These are phyloP conservation scores for Brachypodius melanocephalos DNA, from an alignment of 2,113 vertebrate genomes.

Conservation along the genomic window DNA sequence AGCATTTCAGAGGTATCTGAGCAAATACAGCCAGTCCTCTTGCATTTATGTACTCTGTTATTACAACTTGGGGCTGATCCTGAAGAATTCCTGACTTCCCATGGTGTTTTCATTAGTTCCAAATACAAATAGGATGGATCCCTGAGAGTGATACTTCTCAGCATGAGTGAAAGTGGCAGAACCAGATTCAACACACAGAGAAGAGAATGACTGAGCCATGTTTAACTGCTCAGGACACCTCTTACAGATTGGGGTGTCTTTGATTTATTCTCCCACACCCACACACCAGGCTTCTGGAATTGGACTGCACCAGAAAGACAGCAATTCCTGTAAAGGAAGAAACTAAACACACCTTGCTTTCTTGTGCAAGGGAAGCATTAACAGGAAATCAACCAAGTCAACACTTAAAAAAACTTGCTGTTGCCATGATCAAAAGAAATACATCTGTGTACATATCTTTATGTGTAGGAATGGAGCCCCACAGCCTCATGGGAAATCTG, in stretches of 20 bases:
- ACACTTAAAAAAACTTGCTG: not conserved
- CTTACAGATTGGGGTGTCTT: not conserved
- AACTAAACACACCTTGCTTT: not conserved
- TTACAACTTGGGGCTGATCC: not conserved
- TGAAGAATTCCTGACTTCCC: not conserved
- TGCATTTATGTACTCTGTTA: not conserved
- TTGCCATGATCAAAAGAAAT: not conserved
- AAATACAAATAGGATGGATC: not conserved
- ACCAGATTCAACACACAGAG: not conserved
- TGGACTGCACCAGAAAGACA: not conserved
- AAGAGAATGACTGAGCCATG: not conserved
- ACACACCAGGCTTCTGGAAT: not conserved
- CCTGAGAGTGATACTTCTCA: not conserved
- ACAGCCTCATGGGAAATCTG: not conserved
- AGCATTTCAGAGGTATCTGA: not conserved
- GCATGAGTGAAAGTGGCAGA: not conserved
- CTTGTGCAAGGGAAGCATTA: not conserved
- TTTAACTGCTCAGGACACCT: not conserved
- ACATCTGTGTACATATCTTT: not conserved
- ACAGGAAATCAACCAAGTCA: accelerated
- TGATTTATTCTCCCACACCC: slow-evolving; percentile 44
- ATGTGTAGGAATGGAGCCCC: not conserved
- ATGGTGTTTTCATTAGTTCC: not conserved
- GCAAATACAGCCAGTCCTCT: not conserved
- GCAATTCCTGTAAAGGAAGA: not conserved